phyloP scores from a whole-genome alignment of 2,113 vertebrate species.

The Ginglymostoma cirratum region DNA sequence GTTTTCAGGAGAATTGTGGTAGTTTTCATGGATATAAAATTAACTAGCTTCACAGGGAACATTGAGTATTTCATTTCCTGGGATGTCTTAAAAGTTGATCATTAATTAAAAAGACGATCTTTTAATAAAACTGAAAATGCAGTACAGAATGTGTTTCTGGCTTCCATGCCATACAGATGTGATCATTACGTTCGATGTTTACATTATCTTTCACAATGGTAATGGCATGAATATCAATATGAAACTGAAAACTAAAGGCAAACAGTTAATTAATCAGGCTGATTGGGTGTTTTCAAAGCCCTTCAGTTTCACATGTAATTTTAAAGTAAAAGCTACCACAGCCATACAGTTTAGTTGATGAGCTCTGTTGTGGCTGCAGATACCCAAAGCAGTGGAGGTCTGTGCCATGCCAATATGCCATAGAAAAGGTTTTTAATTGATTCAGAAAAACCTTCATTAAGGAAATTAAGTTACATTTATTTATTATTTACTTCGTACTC shows the following conservation, averaged over 20 bases:
- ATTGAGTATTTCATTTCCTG: neutral
- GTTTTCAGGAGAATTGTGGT: neutral
- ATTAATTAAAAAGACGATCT: neutral
- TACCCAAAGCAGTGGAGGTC: neutral
- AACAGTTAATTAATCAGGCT: neutral
- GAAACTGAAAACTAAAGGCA: neutral
- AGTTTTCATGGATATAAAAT: neutral
- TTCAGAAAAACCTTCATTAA: neutral
- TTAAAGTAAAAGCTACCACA: no score
- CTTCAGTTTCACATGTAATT: neutral
- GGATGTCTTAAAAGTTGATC: neutral
- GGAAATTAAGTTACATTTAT: neutral
- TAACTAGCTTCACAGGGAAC: neutral
- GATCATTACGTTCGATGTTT: neutral
- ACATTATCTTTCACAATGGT: neutral
- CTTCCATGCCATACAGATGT: neutral
- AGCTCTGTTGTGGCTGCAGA: neutral
- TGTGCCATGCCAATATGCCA: neutral
- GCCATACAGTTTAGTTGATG: neutral
- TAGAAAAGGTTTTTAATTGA: neutral
- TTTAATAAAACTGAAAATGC: neutral
- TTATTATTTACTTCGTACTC: neutral
- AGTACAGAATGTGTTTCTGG: neutral
- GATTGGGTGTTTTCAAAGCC: neutral
- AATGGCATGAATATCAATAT: neutral